Evolutionary conservation across 2,797 vertebrate species (phyloP).

Genomic region (Characodon lateralis): DNA sequence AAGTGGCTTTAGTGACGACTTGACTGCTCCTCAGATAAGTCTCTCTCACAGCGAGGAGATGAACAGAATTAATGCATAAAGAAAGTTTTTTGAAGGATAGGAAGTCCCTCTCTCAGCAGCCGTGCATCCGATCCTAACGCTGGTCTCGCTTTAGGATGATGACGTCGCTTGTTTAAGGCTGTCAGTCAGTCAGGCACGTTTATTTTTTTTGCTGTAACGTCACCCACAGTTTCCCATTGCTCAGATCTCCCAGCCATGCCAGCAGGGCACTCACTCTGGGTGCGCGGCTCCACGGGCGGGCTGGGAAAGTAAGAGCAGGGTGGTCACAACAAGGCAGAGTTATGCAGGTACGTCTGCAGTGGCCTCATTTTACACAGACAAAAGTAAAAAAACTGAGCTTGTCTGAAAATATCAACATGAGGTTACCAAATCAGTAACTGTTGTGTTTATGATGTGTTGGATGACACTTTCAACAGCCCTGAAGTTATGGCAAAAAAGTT

Average conservation of each 20-base stretch:
- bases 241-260: conserved; percentile 44
- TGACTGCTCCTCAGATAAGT: conserved; percentile 34
- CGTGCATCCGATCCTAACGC: conserved; percentile 14
- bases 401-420: neutral
- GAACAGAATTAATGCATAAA: conserved; percentile 28
- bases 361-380: neutral
- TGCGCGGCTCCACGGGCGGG: conserved; percentile 34
- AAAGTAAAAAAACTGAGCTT: conserved; percentile 11
- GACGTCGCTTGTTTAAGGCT: conserved; percentile 47
- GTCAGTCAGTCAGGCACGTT: conserved; percentile 65
- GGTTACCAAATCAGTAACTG: neutral
- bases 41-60: conserved; percentile 14
- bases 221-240: conserved; percentile 48
- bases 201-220: conserved; percentile 56
- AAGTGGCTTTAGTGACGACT: conserved; percentile 40
- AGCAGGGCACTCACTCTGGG: conserved; percentile 35
- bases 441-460: neutral
- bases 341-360: conserved; percentile 28
- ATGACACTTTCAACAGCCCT: neutral
- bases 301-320: conserved; percentile 12
- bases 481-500: neutral
- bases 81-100: conserved; percentile 24
- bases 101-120: conserved; percentile 32
- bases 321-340: conserved; percentile 3
- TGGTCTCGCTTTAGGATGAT: conserved; percentile 7